Evolutionary conservation across 1,140 invertebrate species (phyloP), one percentile per base, ranked within the genome.

Genomic region (Triops longicaudatus): DNA sequence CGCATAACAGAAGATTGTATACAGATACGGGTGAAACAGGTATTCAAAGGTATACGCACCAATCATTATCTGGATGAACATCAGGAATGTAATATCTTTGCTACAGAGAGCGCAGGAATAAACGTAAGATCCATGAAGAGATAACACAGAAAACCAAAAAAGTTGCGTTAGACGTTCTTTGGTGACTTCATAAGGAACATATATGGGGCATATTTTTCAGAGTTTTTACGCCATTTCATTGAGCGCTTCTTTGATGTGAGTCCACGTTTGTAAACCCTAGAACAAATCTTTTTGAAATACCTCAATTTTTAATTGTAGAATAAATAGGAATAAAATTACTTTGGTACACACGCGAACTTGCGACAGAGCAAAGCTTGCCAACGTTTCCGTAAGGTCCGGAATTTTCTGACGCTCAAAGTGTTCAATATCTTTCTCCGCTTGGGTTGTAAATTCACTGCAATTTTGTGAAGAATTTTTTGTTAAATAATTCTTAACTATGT

Each of bases 341-440:
- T 90, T 91, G 75, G 91, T 63, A 22, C 50, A 89, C 80, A 91
- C 87, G 85, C 93, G 93, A 76, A 92, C 90, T 85, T 93, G 92
- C 80, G 93, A 84, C 75, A 90, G 87, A 76, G 92, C 91, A 83
- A 92, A 93, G 79, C 87, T 88, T 44, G 89, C 88, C 74, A 93
- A 87, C 14, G 91, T 91, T 83, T 94, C 92, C 81, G 89, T 89
- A 9, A 94, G 83, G 83, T 93, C 92, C 73, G 88, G 86, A 26
- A 89, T 88, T 85, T 93, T 93, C 82, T 93, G 92, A 74, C 88
- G 87, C 83, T 93, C 89, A 84, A 93, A 94, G 82, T 89, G 86
- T 81, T 93, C 91, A 80, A 93, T 90, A 82, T 93, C 92, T 78
- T 87, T 84, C 73, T 90, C 82, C 4, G 91, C 90, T 83, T 90